A percentile compares a stretch with the other conserved stretches of the same genome.
Conservation (phyloP, 2,888 invertebrate species). For the Craniophora ligustri region DNA sequence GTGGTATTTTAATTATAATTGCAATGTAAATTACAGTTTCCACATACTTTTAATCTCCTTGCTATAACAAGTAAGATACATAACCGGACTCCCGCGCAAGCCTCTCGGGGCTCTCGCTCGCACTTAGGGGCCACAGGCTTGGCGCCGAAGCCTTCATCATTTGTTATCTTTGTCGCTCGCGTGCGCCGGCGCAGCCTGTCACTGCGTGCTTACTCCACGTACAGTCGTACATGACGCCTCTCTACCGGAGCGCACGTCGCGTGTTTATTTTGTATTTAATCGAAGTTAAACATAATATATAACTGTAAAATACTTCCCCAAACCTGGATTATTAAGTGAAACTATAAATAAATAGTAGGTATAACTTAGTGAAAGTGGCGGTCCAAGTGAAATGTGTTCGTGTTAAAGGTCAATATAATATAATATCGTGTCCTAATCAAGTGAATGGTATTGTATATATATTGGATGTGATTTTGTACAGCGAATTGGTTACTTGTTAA, state of each 20-base stretch:
- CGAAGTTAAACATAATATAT: slow-evolving; percentile 39
- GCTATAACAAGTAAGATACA: slow-evolving; percentile 75
- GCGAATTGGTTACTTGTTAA: slow-evolving; percentile 76
- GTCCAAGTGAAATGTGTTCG: slow-evolving; percentile 65
- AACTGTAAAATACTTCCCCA: slow-evolving; percentile 17
- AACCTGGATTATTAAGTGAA: slow-evolving; percentile 21
- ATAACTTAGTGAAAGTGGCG: slow-evolving; percentile 49
- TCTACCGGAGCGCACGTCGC: slow-evolving; percentile 77
- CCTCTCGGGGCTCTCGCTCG: slow-evolving; percentile 74
- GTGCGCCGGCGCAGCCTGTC: slow-evolving; percentile 78
- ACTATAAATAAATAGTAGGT: slow-evolving; percentile 19
- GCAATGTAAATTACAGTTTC: slow-evolving; percentile 70
- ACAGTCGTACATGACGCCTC: slow-evolving; percentile 72
- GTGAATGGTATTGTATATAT: slow-evolving; percentile 75
- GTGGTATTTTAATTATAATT: slow-evolving; percentile 55
- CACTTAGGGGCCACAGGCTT: slow-evolving; percentile 56
- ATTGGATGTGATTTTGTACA: slow-evolving; percentile 74
- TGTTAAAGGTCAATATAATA: slow-evolving; percentile 77
- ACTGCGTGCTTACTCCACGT: slow-evolving; percentile 68
- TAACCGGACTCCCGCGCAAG: slow-evolving; percentile 85
- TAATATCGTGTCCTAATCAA: slow-evolving; percentile 70
- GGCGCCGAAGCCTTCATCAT: slow-evolving; percentile 79
- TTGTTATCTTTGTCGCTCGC: slow-evolving; percentile 74
- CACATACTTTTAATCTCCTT: slow-evolving; percentile 72
- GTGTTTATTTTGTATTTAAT: slow-evolving; percentile 58